These are phyloP conservation scores for Nomada ferruginata DNA, from an alignment of 2,888 invertebrate genomes.

Conservation along the genomic window DNA sequence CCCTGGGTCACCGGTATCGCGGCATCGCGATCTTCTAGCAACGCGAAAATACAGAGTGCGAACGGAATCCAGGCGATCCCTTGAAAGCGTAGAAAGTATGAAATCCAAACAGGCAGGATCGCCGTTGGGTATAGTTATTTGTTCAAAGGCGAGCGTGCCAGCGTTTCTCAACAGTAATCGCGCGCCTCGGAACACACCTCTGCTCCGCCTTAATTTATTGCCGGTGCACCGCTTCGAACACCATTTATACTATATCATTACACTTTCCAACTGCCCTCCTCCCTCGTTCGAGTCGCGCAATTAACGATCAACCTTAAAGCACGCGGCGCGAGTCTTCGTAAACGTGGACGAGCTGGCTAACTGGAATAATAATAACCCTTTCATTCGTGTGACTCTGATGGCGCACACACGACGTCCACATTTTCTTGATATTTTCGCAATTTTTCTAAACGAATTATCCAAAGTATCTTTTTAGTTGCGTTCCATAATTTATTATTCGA, in stretches of 20 bases:
- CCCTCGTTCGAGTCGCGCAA: constrained; percentile 39
- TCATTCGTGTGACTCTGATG: too few relatives aligned
- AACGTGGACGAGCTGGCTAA: too few relatives aligned
- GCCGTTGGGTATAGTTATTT: constrained; percentile 55
- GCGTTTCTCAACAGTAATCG: constrained; percentile 50
- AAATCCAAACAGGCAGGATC: constrained; percentile 40
- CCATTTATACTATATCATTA: constrained; percentile 58
- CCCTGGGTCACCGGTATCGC: constrained; percentile 16
- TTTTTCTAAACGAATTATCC: too few relatives aligned
- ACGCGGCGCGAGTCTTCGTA: constrained; percentile 7
- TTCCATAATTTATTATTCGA: too few relatives aligned
- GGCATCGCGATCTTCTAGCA: constrained; percentile 31
- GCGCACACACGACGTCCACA: too few relatives aligned
- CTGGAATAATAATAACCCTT: too few relatives aligned
- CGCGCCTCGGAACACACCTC: constrained; percentile 39
- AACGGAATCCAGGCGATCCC: neutral
- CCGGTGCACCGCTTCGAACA: constrained; percentile 51
- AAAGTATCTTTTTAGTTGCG: too few relatives aligned
- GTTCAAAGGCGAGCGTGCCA: constrained; percentile 50
- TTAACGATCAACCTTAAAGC: constrained; percentile 50
- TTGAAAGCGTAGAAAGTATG: constrained; percentile 51
- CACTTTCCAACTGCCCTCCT: constrained; percentile 44
- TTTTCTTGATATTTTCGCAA: too few relatives aligned
- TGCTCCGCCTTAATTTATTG: constrained; percentile 59
- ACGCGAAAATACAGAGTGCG: constrained; percentile 22